A percentile compares a stretch with the other conserved stretches of the same genome.
Conservation (phyloP, 2,113 vertebrate species). For the Atlantisia rogersi region DNA sequence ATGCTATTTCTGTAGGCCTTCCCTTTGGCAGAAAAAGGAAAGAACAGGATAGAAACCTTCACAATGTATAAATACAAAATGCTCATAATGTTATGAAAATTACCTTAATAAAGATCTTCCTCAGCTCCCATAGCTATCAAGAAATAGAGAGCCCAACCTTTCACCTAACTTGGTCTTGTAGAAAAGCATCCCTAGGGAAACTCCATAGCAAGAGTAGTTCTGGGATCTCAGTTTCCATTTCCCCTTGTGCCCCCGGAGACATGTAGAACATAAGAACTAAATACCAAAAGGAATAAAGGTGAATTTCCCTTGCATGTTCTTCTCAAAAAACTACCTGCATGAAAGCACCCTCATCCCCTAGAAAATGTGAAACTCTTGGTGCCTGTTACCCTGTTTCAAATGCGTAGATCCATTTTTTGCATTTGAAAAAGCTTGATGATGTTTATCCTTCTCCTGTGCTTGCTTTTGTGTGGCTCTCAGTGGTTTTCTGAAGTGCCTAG, state of each 20-base stretch:
- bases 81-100: background rate
- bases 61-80: background rate
- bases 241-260: background rate
- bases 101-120: background rate
- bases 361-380: background rate
- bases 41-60: rapidly evolving
- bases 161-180: background rate
- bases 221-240: background rate
- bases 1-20: background rate
- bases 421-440: background rate
- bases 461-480: background rate
- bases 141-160: background rate
- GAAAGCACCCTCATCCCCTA: background rate
- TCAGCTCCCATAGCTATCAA: background rate
- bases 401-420: background rate
- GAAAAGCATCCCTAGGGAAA: background rate
- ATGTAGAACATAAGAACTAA: background rate
- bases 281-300: background rate
- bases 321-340: background rate
- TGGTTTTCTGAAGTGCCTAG: background rate
- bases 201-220: background rate
- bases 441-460: constrained; percentile 10
- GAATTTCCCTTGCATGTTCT: background rate
- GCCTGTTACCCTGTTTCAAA: background rate
- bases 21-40: background rate